Evolutionary conservation across 1,140 invertebrate species (phyloP), one percentile per base, ranked within the genome.

Genomic region (Solen grandis): DNA sequence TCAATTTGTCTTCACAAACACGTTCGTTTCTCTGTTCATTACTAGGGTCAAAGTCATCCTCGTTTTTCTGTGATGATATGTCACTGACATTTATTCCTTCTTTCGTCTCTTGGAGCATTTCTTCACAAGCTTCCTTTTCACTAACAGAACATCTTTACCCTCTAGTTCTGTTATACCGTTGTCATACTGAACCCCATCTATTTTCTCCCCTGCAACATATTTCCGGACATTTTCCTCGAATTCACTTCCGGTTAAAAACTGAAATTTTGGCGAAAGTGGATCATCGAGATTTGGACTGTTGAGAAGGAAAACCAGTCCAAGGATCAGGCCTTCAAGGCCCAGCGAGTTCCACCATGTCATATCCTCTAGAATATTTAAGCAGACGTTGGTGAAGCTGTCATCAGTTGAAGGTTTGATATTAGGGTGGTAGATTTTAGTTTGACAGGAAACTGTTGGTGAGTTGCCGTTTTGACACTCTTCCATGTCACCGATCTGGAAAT

Each of bases 341-440:
- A 66, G 79, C 5, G 52, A 59, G 19, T 41, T 2, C 5, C 59
- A 41, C 89, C 88, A 89, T 14, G 83, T 68, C 38, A 77, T 82
- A 35, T 16, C n/a, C 14, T 89, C 86, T 8, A 90, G 73, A 14
- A 90, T 27, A 57, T 83, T 88, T 5, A 90, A 57, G 62, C 88
- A 90, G 5, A 89, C 72, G 50, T 90, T 89, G 31, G 81, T 73
- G 25, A 13, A 38, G 14, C 78, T 65, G 33, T 73, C 70, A 4
- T 29, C 35, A 3, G 82, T 59, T 1, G 72, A 63, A 1, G 81
- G 50, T 31, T 90, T 88, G 38, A 90, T 90, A 76, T 90, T 90
- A 27, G 89, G 89, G 65, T 90, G 89, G 60, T 89, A 90, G 29
- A 90, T 88, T 0, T 80, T 33, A 13, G 87, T 88, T 10, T 82